These are phyloP conservation scores for Phaenicophaeus curvirostris DNA, from an alignment of 2,797 vertebrate genomes.

Conservation along the genomic window DNA sequence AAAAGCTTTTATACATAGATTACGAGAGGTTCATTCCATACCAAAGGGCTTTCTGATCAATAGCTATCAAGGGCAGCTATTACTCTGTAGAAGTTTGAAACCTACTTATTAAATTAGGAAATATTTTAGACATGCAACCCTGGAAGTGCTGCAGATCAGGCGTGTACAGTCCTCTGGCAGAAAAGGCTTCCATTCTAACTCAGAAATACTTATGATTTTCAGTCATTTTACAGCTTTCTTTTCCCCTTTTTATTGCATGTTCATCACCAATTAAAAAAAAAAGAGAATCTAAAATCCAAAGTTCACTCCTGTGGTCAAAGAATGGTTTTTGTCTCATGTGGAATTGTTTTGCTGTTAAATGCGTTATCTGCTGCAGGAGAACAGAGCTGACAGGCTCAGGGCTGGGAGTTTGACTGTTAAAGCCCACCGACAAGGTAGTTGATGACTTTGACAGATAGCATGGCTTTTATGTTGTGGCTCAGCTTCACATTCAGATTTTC, in stretches of 20 bases:
- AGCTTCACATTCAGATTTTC: conserved; percentile 22
- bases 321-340: background rate
- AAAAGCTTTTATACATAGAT: background rate
- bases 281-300: conserved; percentile 2
- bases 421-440: conserved; percentile 37
- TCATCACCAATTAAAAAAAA: background rate
- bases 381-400: conserved; percentile 44
- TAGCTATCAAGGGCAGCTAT: background rate
- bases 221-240: background rate
- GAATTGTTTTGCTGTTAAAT: conserved; percentile 34
- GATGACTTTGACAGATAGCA: conserved; percentile 66
- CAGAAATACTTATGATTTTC: background rate
- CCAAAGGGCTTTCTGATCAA: conserved; percentile 3
- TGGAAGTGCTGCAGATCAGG: background rate
- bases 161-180: background rate
- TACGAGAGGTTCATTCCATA: background rate
- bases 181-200: background rate
- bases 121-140: background rate
- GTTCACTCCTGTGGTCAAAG: conserved; percentile 20
- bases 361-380: background rate
- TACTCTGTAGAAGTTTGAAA: background rate
- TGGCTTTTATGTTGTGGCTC: conserved; percentile 42
- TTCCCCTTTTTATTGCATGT: background rate
- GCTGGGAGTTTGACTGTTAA: conserved; percentile 29
- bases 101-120: background rate